A percentile compares a stretch with the other conserved stretches of the same genome.
These are phyloP conservation scores for Nasonovia ribisnigri DNA, from an alignment of 2,888 invertebrate genomes.

Conservation along the genomic window DNA sequence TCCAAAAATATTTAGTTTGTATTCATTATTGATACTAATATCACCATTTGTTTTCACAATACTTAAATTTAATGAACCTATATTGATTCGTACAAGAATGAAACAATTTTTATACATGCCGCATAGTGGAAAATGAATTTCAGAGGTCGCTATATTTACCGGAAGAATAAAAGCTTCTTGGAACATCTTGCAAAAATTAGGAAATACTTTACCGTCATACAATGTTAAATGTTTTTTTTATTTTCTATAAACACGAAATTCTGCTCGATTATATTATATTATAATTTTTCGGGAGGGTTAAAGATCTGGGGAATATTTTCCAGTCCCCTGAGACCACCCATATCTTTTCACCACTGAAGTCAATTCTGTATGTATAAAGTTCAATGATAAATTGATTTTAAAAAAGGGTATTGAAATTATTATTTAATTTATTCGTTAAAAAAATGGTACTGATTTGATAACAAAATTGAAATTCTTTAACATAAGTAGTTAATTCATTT, in stretches of 20 bases:
- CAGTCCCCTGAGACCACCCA: neutral
- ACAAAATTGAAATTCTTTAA: neutral
- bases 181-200: neutral
- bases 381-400: neutral
- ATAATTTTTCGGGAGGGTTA: neutral
- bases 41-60: neutral
- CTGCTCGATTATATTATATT: neutral
- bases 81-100: neutral
- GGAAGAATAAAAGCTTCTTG: neutral
- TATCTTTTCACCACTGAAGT: neutral
- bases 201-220: neutral
- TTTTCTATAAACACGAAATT: neutral
- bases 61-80: neutral
- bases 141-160: neutral
- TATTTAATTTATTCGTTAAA: neutral
- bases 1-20: neutral
- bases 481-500: neutral
- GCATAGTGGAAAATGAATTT: neutral
- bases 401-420: neutral
- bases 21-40: neutral
- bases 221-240: neutral
- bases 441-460: conserved; percentile 3
- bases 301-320: neutral
- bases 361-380: neutral
- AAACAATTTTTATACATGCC: too few relatives aligned